Evolutionary conservation across 2,888 invertebrate species (phyloP).

Genomic region (Biston betularia): DNA sequence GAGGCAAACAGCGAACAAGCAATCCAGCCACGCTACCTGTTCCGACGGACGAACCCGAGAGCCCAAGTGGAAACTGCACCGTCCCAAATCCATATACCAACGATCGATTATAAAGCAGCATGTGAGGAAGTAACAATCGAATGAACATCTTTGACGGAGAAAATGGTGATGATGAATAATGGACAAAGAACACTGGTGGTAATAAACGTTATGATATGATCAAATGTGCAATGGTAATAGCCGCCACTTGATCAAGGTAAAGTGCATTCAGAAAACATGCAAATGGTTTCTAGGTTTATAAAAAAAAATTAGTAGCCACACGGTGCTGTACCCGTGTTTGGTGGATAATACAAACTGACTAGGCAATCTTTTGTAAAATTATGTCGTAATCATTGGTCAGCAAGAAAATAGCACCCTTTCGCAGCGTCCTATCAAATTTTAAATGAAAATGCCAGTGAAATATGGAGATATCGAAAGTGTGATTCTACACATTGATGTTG

Average conservation of each 20-base stretch:
- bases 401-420: no score
- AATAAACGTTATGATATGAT: constrained; percentile 47
- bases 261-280: constrained; percentile 5
- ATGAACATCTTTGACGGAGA: constrained; percentile 59
- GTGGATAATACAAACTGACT: background rate
- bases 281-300: background rate
- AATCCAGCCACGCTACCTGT: constrained; percentile 93
- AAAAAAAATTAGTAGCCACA: background rate
- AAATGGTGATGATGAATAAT: constrained; percentile 21
- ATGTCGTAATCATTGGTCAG: background rate
- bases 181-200: constrained; percentile 27
- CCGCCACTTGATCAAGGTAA: constrained; percentile 6
- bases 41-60: constrained; percentile 88
- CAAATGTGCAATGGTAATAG: constrained; percentile 33
- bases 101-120: constrained; percentile 78
- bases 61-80: constrained; percentile 84
- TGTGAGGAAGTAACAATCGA: constrained; percentile 79
- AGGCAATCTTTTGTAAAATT: background rate
- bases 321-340: background rate
- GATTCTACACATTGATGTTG: constrained; percentile 79
- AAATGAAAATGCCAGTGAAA: constrained; percentile 76
- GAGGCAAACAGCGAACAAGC: constrained; percentile 88
- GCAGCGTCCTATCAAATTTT: constrained; percentile 29
- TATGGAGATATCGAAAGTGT: constrained; percentile 76
- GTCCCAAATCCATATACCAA: constrained; percentile 62